Evolutionary conservation across 2,113 vertebrate genomes (phyloP).

Genomic region (Propithecus coquereli): DNA sequence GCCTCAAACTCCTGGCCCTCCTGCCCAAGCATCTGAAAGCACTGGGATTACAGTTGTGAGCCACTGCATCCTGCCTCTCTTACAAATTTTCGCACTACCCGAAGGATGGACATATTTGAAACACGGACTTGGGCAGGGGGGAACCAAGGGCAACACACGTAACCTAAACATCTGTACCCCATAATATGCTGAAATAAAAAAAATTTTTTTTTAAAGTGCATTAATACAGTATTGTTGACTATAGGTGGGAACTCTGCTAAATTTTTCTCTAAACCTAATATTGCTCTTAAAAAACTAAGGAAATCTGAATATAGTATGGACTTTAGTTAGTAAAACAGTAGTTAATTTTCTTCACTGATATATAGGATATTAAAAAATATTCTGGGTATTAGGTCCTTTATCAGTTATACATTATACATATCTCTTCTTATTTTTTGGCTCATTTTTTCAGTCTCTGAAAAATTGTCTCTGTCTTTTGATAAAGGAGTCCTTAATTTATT

Average conservation of each 20-base stretch:
- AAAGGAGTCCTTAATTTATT: background rate
- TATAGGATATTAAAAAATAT: background rate
- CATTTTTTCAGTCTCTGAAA: background rate
- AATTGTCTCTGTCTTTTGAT: background rate
- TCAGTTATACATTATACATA: background rate
- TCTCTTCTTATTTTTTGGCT: background rate
- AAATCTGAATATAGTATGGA: background rate
- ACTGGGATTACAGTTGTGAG: too few relatives aligned
- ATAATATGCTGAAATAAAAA: too few relatives aligned
- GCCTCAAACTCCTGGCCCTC: too few relatives aligned
- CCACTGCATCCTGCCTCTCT: background rate
- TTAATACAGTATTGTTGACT: background rate
- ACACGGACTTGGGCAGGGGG: too few relatives aligned
- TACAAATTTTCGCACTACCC: background rate
- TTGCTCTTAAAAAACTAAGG: background rate
- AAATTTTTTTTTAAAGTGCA: too few relatives aligned
- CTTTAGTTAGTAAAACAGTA: background rate
- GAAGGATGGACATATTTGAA: too few relatives aligned
- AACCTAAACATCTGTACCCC: too few relatives aligned
- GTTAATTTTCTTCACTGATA: background rate
- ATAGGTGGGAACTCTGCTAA: background rate
- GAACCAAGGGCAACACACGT: too few relatives aligned
- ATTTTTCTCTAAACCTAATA: background rate
- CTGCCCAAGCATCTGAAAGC: too few relatives aligned
- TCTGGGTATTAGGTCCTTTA: background rate